phyloP scores from a whole-genome alignment of 2,113 vertebrate genomes.

The Mus pahari region DNA sequence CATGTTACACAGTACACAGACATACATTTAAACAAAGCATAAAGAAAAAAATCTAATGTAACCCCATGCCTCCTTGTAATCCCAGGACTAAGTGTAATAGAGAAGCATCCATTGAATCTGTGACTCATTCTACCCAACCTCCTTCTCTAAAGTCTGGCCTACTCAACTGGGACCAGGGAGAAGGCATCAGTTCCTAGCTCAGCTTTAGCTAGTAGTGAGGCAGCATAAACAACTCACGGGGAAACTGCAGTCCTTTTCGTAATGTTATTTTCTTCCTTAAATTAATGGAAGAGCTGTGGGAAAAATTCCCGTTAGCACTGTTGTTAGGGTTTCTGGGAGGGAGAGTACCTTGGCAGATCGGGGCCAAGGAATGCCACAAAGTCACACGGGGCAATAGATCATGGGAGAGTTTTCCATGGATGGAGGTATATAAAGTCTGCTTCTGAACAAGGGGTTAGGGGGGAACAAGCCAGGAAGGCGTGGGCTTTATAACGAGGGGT shows the following conservation, averaged over 20 bases:
- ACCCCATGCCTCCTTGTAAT: neutral
- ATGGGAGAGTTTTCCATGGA: neutral
- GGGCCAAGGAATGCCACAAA: neutral
- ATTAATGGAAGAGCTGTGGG: neutral
- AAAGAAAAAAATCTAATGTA: neutral
- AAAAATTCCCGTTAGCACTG: neutral
- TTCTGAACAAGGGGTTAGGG: neutral
- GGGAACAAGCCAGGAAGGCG: neutral
- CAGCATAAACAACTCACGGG: neutral
- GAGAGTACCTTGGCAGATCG: neutral
- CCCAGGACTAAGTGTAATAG: neutral
- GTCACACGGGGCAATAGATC: neutral
- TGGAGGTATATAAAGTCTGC: neutral
- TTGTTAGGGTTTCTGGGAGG: neutral
- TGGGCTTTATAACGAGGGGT: neutral
- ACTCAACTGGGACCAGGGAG: neutral
- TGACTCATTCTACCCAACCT: neutral
- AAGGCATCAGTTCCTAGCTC: neutral
- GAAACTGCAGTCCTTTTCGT: neutral
- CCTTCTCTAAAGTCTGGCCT: neutral
- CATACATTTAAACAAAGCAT: neutral
- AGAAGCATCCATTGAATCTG: neutral
- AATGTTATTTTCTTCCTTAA: constrained; percentile 4
- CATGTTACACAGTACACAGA: neutral
- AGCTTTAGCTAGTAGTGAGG: neutral